Conservation (phyloP, 2,113 vertebrate species). For the Ceyx margarethae region DNA sequence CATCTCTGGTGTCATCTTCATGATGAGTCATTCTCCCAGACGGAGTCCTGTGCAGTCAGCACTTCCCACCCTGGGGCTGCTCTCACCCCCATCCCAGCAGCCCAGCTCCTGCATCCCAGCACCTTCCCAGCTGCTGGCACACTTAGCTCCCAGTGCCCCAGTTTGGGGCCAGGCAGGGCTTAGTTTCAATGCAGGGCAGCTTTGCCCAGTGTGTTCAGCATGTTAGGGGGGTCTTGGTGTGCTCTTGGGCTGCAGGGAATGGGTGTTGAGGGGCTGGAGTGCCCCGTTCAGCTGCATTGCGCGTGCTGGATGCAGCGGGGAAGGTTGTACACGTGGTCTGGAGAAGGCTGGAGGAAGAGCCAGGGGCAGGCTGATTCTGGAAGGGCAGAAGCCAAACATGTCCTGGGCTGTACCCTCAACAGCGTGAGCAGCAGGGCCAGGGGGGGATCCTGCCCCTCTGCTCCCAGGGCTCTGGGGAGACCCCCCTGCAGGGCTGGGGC, state of each 20-base stretch:
- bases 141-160: fast-evolving
- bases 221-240: neutral
- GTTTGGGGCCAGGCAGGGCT: neutral
- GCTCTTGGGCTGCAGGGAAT: neutral
- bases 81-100: fast-evolving
- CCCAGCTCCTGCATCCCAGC: neutral
- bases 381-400: neutral
- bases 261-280: neutral
- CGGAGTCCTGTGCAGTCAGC: neutral
- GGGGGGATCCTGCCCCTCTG: too few species aligned
- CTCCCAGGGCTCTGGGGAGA: too few species aligned
- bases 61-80: neutral
- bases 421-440: too few species aligned
- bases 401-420: too few species aligned
- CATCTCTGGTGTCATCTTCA: neutral
- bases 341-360: neutral
- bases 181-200: fast-evolving
- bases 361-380: neutral
- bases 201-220: fast-evolving
- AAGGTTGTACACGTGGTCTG: neutral
- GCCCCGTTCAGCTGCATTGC: neutral
- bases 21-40: neutral
- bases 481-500: too few species aligned
- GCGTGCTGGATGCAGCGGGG: neutral
- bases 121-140: neutral